phyloP scores from a whole-genome alignment of 2,797 vertebrate species.

The Lithobates sylvaticus region DNA sequence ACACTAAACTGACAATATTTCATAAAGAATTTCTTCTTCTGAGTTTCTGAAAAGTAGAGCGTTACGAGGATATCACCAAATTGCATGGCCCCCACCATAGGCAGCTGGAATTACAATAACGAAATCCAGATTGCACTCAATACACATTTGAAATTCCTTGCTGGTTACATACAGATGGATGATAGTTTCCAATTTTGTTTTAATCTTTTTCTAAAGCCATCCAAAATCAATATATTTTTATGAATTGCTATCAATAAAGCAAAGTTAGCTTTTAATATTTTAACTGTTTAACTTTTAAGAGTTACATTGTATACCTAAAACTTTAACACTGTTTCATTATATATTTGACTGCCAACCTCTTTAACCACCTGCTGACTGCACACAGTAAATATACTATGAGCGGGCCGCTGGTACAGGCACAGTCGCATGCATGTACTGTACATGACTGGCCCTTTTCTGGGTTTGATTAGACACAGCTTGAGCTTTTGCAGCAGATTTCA shows the following conservation, averaged over 20 bases:
- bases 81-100: conserved; percentile 10
- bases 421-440: too few relatives aligned
- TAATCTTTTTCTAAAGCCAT: neutral
- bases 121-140: conserved; percentile 44
- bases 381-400: too few relatives aligned
- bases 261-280: neutral
- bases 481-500: too few relatives aligned
- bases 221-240: neutral
- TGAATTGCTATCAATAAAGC: conserved; percentile 9
- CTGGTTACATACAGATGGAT: conserved; percentile 28
- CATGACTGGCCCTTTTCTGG: too few relatives aligned
- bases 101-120: conserved; percentile 42
- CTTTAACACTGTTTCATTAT: neutral
- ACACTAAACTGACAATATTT: neutral
- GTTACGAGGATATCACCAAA: conserved; percentile 7
- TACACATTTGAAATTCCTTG: conserved; percentile 26
- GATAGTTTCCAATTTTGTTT: conserved; percentile 4
- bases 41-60: neutral
- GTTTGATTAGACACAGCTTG: too few relatives aligned
- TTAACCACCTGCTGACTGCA: neutral
- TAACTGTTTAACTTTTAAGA: neutral
- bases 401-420: too few relatives aligned
- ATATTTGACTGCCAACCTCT: neutral
- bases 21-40: neutral
- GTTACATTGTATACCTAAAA: neutral